These are phyloP conservation scores for Craniophora ligustri DNA, from an alignment of 2,888 invertebrate species.

Conservation along the genomic window DNA sequence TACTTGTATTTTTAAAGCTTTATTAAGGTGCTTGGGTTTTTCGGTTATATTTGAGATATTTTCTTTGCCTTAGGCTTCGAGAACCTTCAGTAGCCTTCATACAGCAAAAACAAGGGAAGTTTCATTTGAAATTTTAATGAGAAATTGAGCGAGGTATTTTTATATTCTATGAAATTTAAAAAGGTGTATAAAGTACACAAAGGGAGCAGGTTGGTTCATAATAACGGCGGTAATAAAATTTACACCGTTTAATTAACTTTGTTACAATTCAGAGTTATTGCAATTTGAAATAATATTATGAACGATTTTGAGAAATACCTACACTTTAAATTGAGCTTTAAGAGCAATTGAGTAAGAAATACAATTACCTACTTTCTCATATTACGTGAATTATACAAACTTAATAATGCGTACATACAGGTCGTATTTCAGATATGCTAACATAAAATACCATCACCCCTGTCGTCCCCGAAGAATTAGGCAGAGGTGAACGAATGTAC, in stretches of 20 bases:
- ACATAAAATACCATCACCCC: too few species aligned
- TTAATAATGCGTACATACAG: too few species aligned
- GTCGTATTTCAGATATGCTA: too few species aligned
- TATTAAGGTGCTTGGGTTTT: not conserved
- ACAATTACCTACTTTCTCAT: too few species aligned
- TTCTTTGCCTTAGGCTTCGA: not conserved
- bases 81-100: not conserved
- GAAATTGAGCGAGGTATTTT: constrained; percentile 1
- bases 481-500: too few species aligned
- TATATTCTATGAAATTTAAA: not conserved
- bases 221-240: not conserved
- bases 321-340: not conserved
- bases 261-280: not conserved
- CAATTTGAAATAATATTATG: not conserved
- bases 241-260: not conserved
- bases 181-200: constrained; percentile 3
- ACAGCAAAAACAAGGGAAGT: constrained; percentile 7
- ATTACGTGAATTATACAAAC: too few species aligned
- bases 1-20: constrained; percentile 1
- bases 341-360: too few species aligned
- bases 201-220: not conserved
- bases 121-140: constrained; percentile 7
- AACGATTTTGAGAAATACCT: not conserved
- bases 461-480: too few species aligned
- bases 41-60: not conserved